These are phyloP conservation scores for Drosophila bocqueti DNA, from an alignment of 1,140 invertebrate genomes.

Conservation along the genomic window DNA sequence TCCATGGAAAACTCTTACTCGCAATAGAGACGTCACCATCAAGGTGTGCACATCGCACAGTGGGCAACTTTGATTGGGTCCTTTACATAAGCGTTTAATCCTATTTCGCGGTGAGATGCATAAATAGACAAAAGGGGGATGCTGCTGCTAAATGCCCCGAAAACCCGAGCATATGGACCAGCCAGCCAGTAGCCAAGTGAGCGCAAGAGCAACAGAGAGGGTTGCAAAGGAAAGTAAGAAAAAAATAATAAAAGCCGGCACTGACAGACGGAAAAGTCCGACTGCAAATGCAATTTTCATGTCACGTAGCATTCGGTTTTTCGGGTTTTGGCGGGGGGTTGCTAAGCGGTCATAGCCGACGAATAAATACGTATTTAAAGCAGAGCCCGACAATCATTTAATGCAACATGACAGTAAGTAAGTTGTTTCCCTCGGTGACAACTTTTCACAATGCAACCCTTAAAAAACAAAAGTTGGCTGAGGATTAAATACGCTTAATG, in stretches of 20 bases:
- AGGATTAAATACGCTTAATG: slow-evolving; percentile 82
- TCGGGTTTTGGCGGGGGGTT: slow-evolving; percentile 21
- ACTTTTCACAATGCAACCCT: slow-evolving; percentile 59
- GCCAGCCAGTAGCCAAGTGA: slow-evolving; percentile 40
- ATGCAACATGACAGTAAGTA: slow-evolving; percentile 78
- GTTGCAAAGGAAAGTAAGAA: slow-evolving; percentile 6
- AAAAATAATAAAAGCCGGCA: slow-evolving; percentile 14
- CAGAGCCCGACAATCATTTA: slow-evolving; percentile 74
- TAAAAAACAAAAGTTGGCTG: slow-evolving; percentile 52
- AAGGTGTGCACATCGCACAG: slow-evolving; percentile 67
- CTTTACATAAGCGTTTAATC: slow-evolving; percentile 84
- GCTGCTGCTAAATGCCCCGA: slow-evolving; percentile 55
- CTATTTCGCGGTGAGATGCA: slow-evolving; percentile 84
- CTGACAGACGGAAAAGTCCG: slow-evolving; percentile 39
- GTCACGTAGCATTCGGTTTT: slow-evolving; percentile 73
- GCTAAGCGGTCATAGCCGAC: slow-evolving; percentile 64
- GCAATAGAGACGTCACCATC: slow-evolving; percentile 68
- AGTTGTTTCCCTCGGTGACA: slow-evolving; percentile 58
- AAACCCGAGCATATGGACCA: slow-evolving; percentile 69
- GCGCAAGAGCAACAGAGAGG: slow-evolving; percentile 20
- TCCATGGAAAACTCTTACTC: slow-evolving; percentile 13
- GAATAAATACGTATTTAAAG: slow-evolving; percentile 73
- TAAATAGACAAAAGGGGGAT: slow-evolving; percentile 78
- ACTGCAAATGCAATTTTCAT: slow-evolving; percentile 82
- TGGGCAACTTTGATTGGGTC: slow-evolving; percentile 82